Evolutionary conservation across 1,140 invertebrate species (phyloP).

Genomic region (Drosophila ambigua): DNA sequence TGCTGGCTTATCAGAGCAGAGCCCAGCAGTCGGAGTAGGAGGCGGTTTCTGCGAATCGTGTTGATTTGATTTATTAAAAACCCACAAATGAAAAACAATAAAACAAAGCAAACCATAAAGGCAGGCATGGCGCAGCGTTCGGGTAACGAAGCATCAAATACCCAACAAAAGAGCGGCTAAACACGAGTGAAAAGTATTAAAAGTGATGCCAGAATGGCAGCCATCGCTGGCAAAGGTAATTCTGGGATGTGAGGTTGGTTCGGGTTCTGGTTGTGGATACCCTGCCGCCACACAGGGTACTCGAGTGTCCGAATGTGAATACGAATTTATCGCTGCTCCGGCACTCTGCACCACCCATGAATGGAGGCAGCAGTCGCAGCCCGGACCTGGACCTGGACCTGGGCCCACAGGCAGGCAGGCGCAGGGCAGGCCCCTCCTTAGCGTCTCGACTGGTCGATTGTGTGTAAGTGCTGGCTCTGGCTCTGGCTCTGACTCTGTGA

Average conservation of each 20-base stretch:
- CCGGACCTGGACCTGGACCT: too few relatives aligned
- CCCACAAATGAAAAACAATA: constrained; percentile 29
- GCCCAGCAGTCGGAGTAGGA: constrained; percentile 18
- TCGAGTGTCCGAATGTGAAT: constrained; percentile 8
- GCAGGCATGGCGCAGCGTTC: background rate
- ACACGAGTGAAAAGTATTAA: too few relatives aligned
- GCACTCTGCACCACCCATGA: constrained; percentile 67
- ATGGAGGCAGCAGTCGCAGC: constrained; percentile 30
- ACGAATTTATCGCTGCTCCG: constrained; percentile 67
- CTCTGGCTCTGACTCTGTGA: constrained; percentile 4
- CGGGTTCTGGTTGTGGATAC: too few relatives aligned
- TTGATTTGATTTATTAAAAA: constrained; percentile 83
- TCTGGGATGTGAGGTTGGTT: too few relatives aligned
- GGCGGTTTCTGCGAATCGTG: constrained; percentile 78
- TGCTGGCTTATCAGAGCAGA: constrained; percentile 48
- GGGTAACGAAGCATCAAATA: constrained; percentile 9
- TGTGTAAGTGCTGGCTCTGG: background rate
- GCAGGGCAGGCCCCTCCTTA: too few relatives aligned
- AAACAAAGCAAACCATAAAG: background rate
- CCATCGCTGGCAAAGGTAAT: too few relatives aligned
- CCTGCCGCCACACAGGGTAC: too few relatives aligned
- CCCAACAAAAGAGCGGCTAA: background rate
- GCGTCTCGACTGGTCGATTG: background rate
- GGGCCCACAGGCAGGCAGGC: background rate
- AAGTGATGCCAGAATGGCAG: too few relatives aligned